A percentile compares a stretch with the other conserved stretches of the same genome.
phyloP scores from a whole-genome alignment of 30 jellyfish, hydroid and myxozoan species.

The Morbakka virulenta region DNA sequence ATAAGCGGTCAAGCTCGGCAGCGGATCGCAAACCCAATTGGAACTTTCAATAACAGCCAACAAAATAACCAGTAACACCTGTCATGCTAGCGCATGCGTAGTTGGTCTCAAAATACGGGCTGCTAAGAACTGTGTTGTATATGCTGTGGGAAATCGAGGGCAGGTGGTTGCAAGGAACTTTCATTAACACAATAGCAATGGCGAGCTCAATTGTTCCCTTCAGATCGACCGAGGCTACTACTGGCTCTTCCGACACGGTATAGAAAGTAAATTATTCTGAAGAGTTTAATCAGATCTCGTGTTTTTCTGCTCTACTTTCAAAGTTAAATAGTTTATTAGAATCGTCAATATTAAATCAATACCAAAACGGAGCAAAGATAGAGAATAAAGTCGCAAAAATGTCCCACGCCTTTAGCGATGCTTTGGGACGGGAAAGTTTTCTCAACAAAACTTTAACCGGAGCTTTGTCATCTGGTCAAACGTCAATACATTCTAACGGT shows the following conservation, averaged over 20 bases:
- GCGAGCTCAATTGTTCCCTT: too few relatives aligned
- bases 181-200: constrained; percentile 68
- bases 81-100: constrained; percentile 81
- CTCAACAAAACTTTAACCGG: constrained; percentile 70
- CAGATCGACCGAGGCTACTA: too few relatives aligned
- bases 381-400: constrained; percentile 7
- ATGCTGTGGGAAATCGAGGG: constrained; percentile 80
- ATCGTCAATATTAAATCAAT: too few relatives aligned
- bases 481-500: constrained; percentile 82
- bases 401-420: constrained; percentile 79
- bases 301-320: too few relatives aligned
- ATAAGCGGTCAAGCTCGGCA: constrained; percentile 81
- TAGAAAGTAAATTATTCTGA: too few relatives aligned
- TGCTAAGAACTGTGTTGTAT: constrained; percentile 48
- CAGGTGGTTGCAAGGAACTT: constrained; percentile 87
- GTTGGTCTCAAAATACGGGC: constrained; percentile 44
- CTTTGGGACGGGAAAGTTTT: constrained; percentile 75
- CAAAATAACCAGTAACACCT: constrained; percentile 91
- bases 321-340: too few relatives aligned
- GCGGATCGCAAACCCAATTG: constrained; percentile 70
- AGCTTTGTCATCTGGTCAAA: constrained; percentile 64
- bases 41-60: constrained; percentile 73
- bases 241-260: too few relatives aligned
- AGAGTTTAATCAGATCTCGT: too few relatives aligned
- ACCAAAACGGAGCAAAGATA: too few relatives aligned